Evolutionary conservation across 2,888 invertebrate genomes (phyloP).

Genomic region (Drosophila hamatofila): DNA sequence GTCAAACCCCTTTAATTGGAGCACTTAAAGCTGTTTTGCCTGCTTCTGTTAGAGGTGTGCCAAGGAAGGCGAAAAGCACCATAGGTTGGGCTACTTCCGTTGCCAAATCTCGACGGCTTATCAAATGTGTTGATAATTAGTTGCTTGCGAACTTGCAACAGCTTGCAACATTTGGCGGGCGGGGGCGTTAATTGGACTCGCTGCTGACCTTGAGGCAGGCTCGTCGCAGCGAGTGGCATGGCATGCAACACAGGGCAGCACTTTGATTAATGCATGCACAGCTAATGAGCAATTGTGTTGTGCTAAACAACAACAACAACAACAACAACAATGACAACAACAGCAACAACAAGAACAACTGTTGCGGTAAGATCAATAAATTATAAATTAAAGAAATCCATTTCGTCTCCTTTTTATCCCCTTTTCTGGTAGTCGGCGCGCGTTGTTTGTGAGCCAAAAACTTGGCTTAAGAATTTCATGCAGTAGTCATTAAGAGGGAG

Average conservation of each 20-base stretch:
- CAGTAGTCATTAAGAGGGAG: conserved; percentile 71
- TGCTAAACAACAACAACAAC: conserved; percentile 29
- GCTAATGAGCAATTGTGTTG: conserved; percentile 79
- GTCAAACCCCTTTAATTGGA: background rate
- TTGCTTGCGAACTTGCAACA: conserved; percentile 44
- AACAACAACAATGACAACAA: conserved; percentile 7
- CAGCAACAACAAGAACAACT: conserved; percentile 25
- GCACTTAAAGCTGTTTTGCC: background rate
- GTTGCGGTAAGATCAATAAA: conserved; percentile 78
- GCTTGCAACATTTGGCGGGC: conserved; percentile 13
- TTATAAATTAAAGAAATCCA: conserved; percentile 82
- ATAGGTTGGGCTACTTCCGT: conserved; percentile 49
- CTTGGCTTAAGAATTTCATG: conserved; percentile 75
- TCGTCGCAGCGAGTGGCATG: background rate
- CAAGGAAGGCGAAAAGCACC: background rate
- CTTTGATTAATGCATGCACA: conserved; percentile 71
- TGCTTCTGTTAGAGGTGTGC: conserved; percentile 9
- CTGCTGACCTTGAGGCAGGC: conserved; percentile 50
- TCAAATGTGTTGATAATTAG: conserved; percentile 75
- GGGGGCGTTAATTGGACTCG: conserved; percentile 42
- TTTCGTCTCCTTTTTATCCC: conserved; percentile 49
- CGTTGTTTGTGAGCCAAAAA: conserved; percentile 60
- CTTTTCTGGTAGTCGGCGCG: conserved; percentile 27
- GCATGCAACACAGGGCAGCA: conserved; percentile 31
- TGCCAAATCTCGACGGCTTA: conserved; percentile 42